phyloP scores from a whole-genome alignment of 1,140 invertebrate species.

The Oryctes rhinoceros region DNA sequence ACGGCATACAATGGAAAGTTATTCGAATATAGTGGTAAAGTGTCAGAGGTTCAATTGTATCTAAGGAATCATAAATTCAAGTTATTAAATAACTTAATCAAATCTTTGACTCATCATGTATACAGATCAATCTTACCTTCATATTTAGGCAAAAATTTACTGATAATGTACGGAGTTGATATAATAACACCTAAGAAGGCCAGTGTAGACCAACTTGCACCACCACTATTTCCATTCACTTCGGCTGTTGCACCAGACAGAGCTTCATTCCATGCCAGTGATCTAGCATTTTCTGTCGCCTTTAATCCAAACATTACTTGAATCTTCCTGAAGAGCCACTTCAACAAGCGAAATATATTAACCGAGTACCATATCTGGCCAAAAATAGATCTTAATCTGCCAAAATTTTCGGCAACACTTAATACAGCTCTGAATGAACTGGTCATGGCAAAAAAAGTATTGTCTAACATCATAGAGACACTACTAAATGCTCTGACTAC shows the following conservation, averaged over 20 bases:
- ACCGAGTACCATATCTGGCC: constrained; percentile 85
- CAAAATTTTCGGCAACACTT: constrained; percentile 94
- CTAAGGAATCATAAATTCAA: too few species aligned
- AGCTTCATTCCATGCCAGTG: constrained; percentile 68
- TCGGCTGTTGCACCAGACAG: constrained; percentile 64
- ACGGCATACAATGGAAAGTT: too few species aligned
- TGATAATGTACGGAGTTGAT: constrained; percentile 91
- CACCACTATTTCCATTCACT: constrained; percentile 54
- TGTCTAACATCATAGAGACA: constrained; percentile 96
- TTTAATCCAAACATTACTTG: constrained; percentile 72
- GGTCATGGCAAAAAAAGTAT: constrained; percentile 93
- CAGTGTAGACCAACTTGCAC: constrained; percentile 74
- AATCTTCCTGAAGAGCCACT: constrained; percentile 81
- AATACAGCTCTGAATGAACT: constrained; percentile 95
- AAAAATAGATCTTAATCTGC: constrained; percentile 81
- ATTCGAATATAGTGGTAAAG: too few species aligned
- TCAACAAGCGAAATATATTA: constrained; percentile 79
- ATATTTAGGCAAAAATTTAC: constrained; percentile 74
- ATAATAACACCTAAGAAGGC: constrained; percentile 88
- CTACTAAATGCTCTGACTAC: constrained; percentile 91
- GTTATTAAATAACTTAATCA: too few species aligned
- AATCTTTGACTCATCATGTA: too few species aligned
- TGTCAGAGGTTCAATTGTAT: too few species aligned
- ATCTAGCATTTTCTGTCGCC: constrained; percentile 51
- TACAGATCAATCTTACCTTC: constrained; percentile 51